Evolutionary conservation across 2,113 vertebrate species (phyloP), one percentile per base, ranked within the genome.

Genomic region (Damaliscus lunatus): DNA sequence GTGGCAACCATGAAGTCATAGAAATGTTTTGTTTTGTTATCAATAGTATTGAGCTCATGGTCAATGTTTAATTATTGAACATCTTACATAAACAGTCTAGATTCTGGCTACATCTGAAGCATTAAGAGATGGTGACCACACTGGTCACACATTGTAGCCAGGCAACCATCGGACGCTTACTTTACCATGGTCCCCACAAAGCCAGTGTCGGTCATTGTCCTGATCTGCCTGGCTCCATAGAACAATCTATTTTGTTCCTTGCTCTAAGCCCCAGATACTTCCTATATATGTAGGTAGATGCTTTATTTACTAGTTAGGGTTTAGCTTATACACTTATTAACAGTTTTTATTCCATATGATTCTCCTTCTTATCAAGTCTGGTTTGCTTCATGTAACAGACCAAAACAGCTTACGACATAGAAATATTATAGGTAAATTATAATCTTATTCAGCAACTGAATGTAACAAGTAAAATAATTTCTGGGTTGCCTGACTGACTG

Each of bases 371-470:
- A 52, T 81, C 74, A 95, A 48, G 89, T 90, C 40, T 93, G 40
- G 43, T 93, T 96, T 86, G 78, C 83, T 94, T 98, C 55, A 57
- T 53, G 8, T 43, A 89, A 84, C 15, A 94, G 91, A 91, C 9
- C 36, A 25, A 95, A 97, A 80, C n/a, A 81, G n/a, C 81, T 91
- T 82, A 74, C n/a, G 71, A 92, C 94, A 55, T 15, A 82, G 31
- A 94, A 94, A 53, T 55, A 25, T 86, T 46, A 43, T 10, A 82
- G 95, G 46, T 53, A 90, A 92, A 82, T 83, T 80, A 60, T 94
- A 64, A 90, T 86, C 46, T 84, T 96, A 36, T 59, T 92, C 57
- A 90, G 27, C 64, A 97, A n/a, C 16, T 57, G 62, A 60, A 7
- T 83, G 25, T 19, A 84, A 21, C 36, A 43, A 11, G 36, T 71